These are phyloP conservation scores for Apodemus speciosus DNA, from an alignment of 2,113 vertebrate species.

Conservation along the genomic window DNA sequence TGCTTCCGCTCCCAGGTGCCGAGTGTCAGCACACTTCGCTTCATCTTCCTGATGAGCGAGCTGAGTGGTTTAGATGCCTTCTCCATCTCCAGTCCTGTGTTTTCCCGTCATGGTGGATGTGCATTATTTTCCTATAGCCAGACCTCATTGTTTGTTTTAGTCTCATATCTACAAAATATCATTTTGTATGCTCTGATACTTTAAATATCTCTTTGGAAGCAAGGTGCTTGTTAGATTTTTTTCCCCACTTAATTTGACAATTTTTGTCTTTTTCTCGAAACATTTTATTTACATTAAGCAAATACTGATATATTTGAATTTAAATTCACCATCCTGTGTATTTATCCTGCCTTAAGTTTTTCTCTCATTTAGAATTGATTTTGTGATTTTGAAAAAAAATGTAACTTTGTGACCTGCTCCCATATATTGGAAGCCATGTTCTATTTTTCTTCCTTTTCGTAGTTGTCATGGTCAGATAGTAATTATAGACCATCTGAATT, in stretches of 20 bases:
- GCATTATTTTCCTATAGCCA: neutral
- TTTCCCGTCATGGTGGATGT: conserved; percentile 20
- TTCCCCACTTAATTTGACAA: neutral
- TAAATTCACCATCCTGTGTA: conserved; percentile 37
- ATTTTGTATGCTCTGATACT: conserved; percentile 40
- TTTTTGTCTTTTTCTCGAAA: conserved; percentile 50
- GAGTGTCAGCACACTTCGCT: neutral
- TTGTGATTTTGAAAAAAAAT: neutral
- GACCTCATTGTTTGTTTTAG: neutral
- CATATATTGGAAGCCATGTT: neutral
- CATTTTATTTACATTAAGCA: conserved; percentile 40
- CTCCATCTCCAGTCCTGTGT: neutral
- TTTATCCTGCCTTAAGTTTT: conserved; percentile 40
- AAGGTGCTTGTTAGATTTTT: conserved; percentile 42
- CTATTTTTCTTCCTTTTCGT: conserved; percentile 23
- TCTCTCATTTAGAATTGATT: neutral
- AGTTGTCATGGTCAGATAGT: conserved; percentile 30
- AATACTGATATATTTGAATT: conserved; percentile 14
- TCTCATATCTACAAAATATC: conserved; percentile 23
- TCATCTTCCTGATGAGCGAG: conserved; percentile 15
- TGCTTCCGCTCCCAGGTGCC: neutral
- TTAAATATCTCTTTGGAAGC: conserved; percentile 42
- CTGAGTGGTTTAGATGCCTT: neutral
- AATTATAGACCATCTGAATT: neutral
- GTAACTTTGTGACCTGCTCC: neutral